Percentiles rank a stretch among this genome's conserved stretches.
phyloP scores from a whole-genome alignment of 2,888 invertebrate species.

The Tetropium fuscum region DNA sequence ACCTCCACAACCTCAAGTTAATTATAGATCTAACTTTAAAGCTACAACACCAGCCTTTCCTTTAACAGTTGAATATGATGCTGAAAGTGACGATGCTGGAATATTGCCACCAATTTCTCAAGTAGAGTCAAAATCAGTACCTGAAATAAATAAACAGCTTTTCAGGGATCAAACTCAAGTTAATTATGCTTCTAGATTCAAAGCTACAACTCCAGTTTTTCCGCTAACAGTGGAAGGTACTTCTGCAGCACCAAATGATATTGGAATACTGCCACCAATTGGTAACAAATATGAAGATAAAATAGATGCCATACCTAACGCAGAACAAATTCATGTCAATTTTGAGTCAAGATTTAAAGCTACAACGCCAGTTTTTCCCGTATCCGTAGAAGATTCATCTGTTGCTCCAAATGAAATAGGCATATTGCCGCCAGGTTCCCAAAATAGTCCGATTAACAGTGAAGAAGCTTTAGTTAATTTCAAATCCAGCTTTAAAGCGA shows the following conservation, averaged over 20 bases:
- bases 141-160: not conserved
- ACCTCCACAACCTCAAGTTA: slow-evolving; percentile 31
- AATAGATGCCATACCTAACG: not conserved
- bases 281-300: not conserved
- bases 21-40: slow-evolving; percentile 47
- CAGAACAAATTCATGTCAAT: not conserved
- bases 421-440: not conserved
- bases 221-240: slow-evolving; percentile 49
- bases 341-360: slow-evolving; percentile 36
- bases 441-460: not conserved
- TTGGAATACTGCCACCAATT: slow-evolving; percentile 2
- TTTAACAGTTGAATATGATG: slow-evolving; percentile 37
- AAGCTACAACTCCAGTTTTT: slow-evolving; percentile 53
- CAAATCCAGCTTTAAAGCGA: slow-evolving; percentile 39
- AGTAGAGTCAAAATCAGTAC: not conserved
- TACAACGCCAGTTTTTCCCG: slow-evolving; percentile 52
- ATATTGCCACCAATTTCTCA: slow-evolving; percentile 1
- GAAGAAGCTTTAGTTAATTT: not conserved
- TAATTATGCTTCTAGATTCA: slow-evolving; percentile 46
- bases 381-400: slow-evolving; percentile 34
- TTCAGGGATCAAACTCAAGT: slow-evolving; percentile 22
- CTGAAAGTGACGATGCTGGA: slow-evolving; percentile 7
- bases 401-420: slow-evolving; percentile 1
- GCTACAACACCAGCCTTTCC: slow-evolving; percentile 55
- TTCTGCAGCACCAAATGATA: slow-evolving; percentile 8